phyloP scores from a whole-genome alignment of 2,113 vertebrate genomes.

The Stigmatopora nigra region DNA sequence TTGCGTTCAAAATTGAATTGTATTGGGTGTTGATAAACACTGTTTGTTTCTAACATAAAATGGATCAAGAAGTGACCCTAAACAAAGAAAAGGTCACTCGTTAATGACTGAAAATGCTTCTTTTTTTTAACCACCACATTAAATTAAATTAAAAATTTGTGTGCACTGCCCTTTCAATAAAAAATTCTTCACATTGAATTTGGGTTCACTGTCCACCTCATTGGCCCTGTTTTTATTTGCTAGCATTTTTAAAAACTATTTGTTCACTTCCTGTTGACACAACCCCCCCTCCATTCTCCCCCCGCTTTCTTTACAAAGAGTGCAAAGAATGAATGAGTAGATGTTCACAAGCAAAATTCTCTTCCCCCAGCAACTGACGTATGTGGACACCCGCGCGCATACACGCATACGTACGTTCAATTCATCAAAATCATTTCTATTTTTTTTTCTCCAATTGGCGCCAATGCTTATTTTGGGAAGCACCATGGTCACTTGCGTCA shows the following conservation, averaged over 20 bases:
- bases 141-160: too few relatives aligned
- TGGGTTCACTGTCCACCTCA: neutral
- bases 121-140: too few relatives aligned
- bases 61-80: too few relatives aligned
- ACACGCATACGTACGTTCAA: conserved; percentile 11
- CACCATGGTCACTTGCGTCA: conserved; percentile 23
- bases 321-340: conserved; percentile 48
- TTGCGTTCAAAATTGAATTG: too few relatives aligned
- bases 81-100: too few relatives aligned
- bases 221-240: neutral
- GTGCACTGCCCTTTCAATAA: too few relatives aligned
- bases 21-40: too few relatives aligned
- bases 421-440: conserved; percentile 11
- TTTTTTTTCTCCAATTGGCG: neutral
- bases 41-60: too few relatives aligned
- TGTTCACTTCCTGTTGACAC: conserved; percentile 3
- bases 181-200: neutral
- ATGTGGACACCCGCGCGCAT: conserved; percentile 10
- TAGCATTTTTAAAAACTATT: neutral
- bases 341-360: conserved; percentile 54
- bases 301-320: conserved; percentile 2
- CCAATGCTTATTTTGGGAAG: neutral
- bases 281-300: neutral
- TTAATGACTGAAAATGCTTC: too few relatives aligned
- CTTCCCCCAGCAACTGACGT: conserved; percentile 58